Base-by-base conservation (phyloP, 2,113 vertebrate species). In the Irena cyanogastra region DNA sequence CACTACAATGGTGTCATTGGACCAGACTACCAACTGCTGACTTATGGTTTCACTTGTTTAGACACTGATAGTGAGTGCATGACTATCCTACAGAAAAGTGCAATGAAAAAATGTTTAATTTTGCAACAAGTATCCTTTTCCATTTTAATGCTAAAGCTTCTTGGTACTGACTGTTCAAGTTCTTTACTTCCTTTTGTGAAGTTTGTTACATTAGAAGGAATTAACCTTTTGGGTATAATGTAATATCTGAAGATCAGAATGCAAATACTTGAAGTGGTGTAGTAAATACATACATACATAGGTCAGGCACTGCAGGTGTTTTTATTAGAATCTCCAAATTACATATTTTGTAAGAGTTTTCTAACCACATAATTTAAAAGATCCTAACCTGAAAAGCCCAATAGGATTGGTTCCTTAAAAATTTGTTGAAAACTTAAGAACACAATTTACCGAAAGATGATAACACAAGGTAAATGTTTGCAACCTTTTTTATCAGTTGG, bases 161-260 rank as follows among this genome's bases (percentile, higher is more conserved):
- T 69, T 89, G 52, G 87, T 81, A 63, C 76, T 87, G 85, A 50
- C 70, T 96, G 15, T 97, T 89, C 39, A 92, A 95, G 84, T 90
- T 76, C 24, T 95, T 95, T 95, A 94, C 93, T 97, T 96, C 95
- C 95, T 97, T 97, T 92, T 97, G 82, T 95, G 94, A 97, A 97
- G 89, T 93, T 69, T 83, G 63, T 72, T 92, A 37, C 3, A 3
- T 76, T 94, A 70, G 61, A 57, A 81, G 76, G 54, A 89, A 84
- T 53, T 2, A 72, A 50, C 30, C 4, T 94, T 68, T 97, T 83
- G 77, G 31, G 75, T 76, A 87, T 89, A 91, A 52, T 39, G 44
- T 80, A 60, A 71, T 93, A 81, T 97, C 47, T 86, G 59, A 92
- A 86, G 78, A 90, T 94, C 63, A 60, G 64, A 89, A 96, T 92